Conservation (phyloP, 1,140 invertebrate genomes). For the Brachionus angularis region DNA sequence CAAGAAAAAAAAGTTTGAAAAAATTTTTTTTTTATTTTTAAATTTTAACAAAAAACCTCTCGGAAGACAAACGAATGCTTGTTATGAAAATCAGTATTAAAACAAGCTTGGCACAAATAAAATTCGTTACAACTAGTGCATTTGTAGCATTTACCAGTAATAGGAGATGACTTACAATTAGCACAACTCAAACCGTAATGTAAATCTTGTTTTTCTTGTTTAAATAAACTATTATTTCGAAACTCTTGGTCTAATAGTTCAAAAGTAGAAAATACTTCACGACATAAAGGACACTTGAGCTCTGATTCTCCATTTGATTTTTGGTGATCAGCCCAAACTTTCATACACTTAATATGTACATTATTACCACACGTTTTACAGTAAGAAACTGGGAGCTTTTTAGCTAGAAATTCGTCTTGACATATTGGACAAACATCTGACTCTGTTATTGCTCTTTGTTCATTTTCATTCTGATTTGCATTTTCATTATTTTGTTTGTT, state of each 20-base stretch:
- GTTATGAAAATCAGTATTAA: constrained; percentile 55
- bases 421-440: constrained; percentile 59
- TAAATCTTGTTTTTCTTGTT: constrained; percentile 46
- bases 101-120: constrained; percentile 55
- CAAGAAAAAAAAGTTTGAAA: constrained; percentile 29
- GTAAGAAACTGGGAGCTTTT: constrained; percentile 55
- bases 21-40: not conserved
- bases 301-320: constrained; percentile 50
- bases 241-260: constrained; percentile 53
- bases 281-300: constrained; percentile 57
- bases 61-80: constrained; percentile 55
- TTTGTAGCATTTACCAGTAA: constrained; percentile 59
- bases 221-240: constrained; percentile 47
- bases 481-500: not conserved
- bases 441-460: constrained; percentile 54
- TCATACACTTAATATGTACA: constrained; percentile 59
- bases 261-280: constrained; percentile 57
- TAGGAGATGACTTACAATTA: constrained; percentile 51
- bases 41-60: constrained; percentile 50
- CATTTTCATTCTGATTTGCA: not conserved
- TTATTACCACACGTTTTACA: constrained; percentile 59
- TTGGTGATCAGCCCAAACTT: constrained; percentile 58
- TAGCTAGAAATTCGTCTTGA: constrained; percentile 57
- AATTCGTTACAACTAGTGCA: constrained; percentile 51
- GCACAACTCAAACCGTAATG: constrained; percentile 52